These are phyloP conservation scores for Percopsis omiscomaycus DNA, from an alignment of 2,797 vertebrate species.

Conservation along the genomic window DNA sequence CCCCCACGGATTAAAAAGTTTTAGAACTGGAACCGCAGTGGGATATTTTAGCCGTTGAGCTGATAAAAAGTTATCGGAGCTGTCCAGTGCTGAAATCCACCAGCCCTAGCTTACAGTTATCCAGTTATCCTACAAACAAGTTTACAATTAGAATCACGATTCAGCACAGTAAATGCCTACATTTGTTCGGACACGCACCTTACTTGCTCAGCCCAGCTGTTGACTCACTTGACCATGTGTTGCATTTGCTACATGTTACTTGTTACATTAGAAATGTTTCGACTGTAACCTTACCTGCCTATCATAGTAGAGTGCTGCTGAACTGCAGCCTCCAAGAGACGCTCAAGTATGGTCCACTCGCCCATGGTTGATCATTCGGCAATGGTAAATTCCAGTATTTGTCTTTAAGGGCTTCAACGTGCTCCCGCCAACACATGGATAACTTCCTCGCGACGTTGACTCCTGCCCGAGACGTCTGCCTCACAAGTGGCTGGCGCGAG, in stretches of 20 bases:
- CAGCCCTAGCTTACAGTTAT: background rate
- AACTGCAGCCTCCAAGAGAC: slow-evolving; percentile 80
- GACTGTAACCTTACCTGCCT: slow-evolving; percentile 59
- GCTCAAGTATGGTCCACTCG: slow-evolving; percentile 81
- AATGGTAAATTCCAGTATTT: slow-evolving; percentile 67
- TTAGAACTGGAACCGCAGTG: background rate
- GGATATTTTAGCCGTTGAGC: background rate
- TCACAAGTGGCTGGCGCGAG: background rate
- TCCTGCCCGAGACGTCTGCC: background rate
- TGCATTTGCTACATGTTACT: background rate
- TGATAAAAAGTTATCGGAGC: slow-evolving; percentile 22
- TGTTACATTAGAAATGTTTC: background rate
- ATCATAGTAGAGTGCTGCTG: slow-evolving; percentile 84
- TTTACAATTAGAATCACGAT: background rate
- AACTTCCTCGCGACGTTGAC: background rate
- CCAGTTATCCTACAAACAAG: too few species aligned
- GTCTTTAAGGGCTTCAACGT: background rate
- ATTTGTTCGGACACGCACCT: background rate
- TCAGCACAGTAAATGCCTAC: background rate
- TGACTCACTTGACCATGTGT: background rate
- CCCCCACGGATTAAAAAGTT: too few species aligned
- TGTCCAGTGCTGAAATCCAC: slow-evolving; percentile 50
- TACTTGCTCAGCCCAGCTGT: background rate
- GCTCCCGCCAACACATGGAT: background rate
- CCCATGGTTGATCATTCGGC: slow-evolving; percentile 81